Evolutionary conservation across 2,888 invertebrate species (phyloP), one percentile per base, ranked within the genome.

Genomic region (Galeopsomyia nigrocyanea): DNA sequence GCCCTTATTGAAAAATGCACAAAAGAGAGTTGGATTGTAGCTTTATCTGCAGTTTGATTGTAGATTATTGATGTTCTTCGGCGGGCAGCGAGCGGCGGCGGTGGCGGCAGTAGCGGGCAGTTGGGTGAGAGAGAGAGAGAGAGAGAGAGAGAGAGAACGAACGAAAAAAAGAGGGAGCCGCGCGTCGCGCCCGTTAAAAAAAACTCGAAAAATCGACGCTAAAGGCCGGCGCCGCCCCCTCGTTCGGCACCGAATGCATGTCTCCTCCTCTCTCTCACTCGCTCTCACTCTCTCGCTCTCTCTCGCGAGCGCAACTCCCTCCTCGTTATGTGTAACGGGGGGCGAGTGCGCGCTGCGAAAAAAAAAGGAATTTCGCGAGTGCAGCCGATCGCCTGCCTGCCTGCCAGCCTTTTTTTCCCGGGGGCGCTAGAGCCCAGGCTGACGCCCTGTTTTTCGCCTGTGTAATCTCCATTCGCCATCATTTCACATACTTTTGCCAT

Each of bases 41-140:
- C 84, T 84, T 84, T 84, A 85, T 83, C 84, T 85, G 83, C 83
- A 84, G 84, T 84, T 85, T 85, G 85, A 85, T 86, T 85, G 85
- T 85, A 86, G 85, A 85, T 86, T 86, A 86, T 86, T 86, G 85
- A 85, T 85, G 85, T 85, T 84, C 82, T 82, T 82, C 82, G 80
- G 80, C 80, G 79, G 74, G 74, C 68, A 63, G 77, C 72, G 79
- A 74, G 79, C 62, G 77, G 75, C 73, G 78, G 64, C 74, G 74
- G 76, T 73, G 74, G 26, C 68, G 64, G 19, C 17, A 80, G 80
- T 79, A 63, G 70, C 64, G 72, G 62, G 68, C 65, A 53, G 16
- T 31, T 46, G 49, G 39, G 69, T 16, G 50, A 31, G 67, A 46
- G 66, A 61, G 66, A 26, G 77, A 76, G 76, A 77, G 56, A 58